phyloP scores from a whole-genome alignment of 2,797 vertebrate species.

The Sebastes trivittatus region DNA sequence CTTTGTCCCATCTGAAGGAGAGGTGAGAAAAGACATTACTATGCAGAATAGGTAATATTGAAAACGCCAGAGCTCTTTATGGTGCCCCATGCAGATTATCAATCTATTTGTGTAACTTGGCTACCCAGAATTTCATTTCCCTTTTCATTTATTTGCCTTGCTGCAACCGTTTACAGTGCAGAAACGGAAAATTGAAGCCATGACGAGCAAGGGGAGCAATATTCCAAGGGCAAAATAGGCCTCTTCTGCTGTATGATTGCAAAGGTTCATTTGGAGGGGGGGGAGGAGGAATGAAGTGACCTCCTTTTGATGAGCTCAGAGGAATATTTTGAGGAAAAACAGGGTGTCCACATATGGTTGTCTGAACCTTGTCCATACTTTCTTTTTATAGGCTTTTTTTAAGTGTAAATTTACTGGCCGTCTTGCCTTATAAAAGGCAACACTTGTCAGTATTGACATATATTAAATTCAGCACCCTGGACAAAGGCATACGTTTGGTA shows the following conservation, averaged over 20 bases:
- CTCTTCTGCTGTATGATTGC: conserved; percentile 64
- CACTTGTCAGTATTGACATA: conserved; percentile 1
- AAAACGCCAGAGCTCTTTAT: conserved; percentile 76
- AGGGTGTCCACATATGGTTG: conserved; percentile 22
- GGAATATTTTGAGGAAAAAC: conserved; percentile 37
- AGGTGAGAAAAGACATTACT: conserved; percentile 84
- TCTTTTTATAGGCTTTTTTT: not conserved
- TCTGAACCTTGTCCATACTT: conserved; percentile 14
- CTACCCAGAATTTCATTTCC: conserved; percentile 81
- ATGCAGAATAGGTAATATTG: conserved; percentile 82
- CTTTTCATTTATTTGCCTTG: conserved; percentile 80
- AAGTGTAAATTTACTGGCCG: conserved; percentile 2
- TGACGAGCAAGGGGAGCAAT: conserved; percentile 66
- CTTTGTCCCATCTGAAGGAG: conserved; percentile 81
- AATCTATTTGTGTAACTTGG: conserved; percentile 83
- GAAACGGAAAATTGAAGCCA: conserved; percentile 76
- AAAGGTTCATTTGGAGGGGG: conserved; percentile 49
- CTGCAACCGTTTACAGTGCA: conserved; percentile 71
- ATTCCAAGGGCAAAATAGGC: conserved; percentile 75
- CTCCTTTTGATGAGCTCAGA: conserved; percentile 56
- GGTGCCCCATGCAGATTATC: conserved; percentile 78
- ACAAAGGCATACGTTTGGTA: not conserved
- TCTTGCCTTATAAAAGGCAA: conserved; percentile 15
- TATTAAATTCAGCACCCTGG: conserved; percentile 38
- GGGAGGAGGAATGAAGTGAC: conserved; percentile 26